These are phyloP conservation scores for Pachyramphus minor DNA, from an alignment of 2,113 vertebrate genomes.

Conservation along the genomic window DNA sequence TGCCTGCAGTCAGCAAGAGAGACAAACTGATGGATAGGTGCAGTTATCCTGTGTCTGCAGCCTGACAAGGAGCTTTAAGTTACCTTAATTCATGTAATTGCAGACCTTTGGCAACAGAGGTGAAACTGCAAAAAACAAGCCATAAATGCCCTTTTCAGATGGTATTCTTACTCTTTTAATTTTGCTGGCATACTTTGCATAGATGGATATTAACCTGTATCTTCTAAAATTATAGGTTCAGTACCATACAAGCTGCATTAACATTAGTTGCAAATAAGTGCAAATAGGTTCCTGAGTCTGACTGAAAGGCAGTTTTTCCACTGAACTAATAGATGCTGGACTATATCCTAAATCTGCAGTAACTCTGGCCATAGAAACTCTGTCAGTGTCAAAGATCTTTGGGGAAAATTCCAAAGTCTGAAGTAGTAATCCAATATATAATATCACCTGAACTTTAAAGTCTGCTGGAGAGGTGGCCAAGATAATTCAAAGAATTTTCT, in stretches of 20 bases:
- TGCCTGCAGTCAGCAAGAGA: background rate
- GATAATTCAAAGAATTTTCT: background rate
- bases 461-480: background rate
- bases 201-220: background rate
- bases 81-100: background rate
- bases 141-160: background rate
- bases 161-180: background rate
- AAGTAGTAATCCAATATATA: background rate
- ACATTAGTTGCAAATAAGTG: background rate
- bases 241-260: background rate
- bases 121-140: background rate
- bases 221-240: background rate
- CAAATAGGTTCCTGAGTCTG: background rate
- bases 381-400: background rate
- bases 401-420: background rate
- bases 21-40: background rate
- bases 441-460: background rate
- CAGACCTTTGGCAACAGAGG: background rate
- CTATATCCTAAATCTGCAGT: background rate
- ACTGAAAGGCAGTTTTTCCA: background rate
- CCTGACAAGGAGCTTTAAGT: background rate
- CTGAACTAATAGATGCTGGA: background rate
- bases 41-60: background rate
- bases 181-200: background rate
- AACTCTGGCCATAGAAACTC: background rate